Evolutionary conservation across 1,140 invertebrate species (phyloP), one percentile per base, ranked within the genome.

Genomic region (Antheraea mylitta): DNA sequence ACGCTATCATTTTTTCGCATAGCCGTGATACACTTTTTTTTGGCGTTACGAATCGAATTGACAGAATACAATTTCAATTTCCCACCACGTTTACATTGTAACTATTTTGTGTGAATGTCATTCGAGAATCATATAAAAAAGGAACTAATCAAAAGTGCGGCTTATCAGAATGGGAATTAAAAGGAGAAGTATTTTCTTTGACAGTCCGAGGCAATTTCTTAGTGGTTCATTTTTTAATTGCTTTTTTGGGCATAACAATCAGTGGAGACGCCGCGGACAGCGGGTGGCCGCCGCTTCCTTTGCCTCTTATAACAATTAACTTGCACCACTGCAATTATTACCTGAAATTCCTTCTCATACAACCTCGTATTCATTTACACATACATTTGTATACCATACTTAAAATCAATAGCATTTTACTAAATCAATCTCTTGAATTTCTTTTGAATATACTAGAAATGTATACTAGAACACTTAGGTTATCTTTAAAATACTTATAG

Each of bases 161-260:
- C 66, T 76, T 67, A 72, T 74, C 71, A 74, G 64, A 75, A 73
- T 70, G 45, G 68, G 68, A 69, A 71, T 74, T 72, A 76, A 74
- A 76, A 74, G 73, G 45, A 59, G 66, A 67, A 68, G 69, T 66
- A 63, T 64, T 71, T 73, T 75, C 58, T 73, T 72, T 76, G 67
- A 82, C 79, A 81, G 78, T 81, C 74, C 74, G 61, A 82, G 76
- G 78, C 83, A 82, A 89, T 82, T 81, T 81, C 80, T 81, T 78
- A 67, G 70, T 81, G 81, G 79, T 81, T 78, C 73, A 77, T 75
- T 86, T 86, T 79, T 88, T 89, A 88, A 90, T 90, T 89, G 86
- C 80, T 89, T 89, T 90, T 88, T 90, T 83, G 79, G 84, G 78
- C 77, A 74, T 78, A 82, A 90, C 87, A 90, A 87, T 88, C 79